phyloP scores from a whole-genome alignment of 2,113 vertebrate species.

The Apodemus sylvaticus region DNA sequence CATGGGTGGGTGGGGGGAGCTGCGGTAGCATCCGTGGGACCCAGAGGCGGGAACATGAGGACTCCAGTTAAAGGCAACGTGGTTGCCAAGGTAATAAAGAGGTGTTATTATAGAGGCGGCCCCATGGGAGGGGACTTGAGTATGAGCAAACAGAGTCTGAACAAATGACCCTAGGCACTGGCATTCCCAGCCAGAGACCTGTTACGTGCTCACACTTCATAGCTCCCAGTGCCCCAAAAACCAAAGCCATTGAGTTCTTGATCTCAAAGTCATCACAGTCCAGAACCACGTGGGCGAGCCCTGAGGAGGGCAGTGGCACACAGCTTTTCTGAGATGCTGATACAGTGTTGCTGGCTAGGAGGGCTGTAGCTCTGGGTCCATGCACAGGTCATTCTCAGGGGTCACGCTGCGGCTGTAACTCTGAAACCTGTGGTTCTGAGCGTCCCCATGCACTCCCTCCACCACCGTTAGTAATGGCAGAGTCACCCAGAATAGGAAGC shows the following conservation, averaged over 20 bases:
- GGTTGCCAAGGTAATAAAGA: neutral
- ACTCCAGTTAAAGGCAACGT: neutral
- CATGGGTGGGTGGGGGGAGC: neutral
- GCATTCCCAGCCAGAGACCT: neutral
- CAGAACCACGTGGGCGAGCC: neutral
- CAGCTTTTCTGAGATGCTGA: accelerated
- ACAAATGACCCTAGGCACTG: neutral
- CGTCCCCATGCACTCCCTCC: neutral
- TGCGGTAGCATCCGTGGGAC: neutral
- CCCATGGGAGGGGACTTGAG: no score
- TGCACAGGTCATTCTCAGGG: neutral
- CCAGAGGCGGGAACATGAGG: neutral
- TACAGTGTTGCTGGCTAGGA: accelerated
- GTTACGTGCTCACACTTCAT: no score
- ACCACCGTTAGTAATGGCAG: neutral
- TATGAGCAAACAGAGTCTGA: neutral
- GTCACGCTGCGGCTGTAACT: neutral
- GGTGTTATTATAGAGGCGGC: neutral
- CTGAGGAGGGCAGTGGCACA: accelerated
- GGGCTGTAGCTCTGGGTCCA: neutral
- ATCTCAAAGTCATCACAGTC: neutral
- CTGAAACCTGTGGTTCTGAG: neutral
- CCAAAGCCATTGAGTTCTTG: neutral
- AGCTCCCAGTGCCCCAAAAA: neutral
- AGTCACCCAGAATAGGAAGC: neutral